Evolutionary conservation across 1,140 invertebrate genomes (phyloP).

Genomic region (Drosophila melanogaster): DNA sequence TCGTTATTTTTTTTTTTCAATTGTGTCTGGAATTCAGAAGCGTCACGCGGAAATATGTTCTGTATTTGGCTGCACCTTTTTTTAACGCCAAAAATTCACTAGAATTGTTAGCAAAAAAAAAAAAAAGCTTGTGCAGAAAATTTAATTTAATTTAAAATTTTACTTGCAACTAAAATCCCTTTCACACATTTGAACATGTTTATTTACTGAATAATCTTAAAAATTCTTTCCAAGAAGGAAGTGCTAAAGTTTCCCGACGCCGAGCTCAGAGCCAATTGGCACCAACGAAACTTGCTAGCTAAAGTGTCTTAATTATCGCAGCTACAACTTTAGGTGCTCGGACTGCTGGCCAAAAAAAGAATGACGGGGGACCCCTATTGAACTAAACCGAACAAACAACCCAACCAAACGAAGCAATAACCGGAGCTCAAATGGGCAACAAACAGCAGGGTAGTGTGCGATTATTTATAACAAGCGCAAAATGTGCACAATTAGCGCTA

Average conservation of each 20-base stretch:
- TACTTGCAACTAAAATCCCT: no score
- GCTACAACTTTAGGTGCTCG: slow-evolving; percentile 11
- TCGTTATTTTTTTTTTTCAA: background rate
- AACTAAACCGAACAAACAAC: slow-evolving; percentile 5
- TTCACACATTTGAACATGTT: background rate
- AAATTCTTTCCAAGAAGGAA: slow-evolving; percentile 2
- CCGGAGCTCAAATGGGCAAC: slow-evolving; percentile 13
- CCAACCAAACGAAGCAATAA: slow-evolving; percentile 11
- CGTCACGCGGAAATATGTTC: slow-evolving; percentile 16
- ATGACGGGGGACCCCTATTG: slow-evolving; percentile 13
- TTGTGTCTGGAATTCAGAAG: background rate
- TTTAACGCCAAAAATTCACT: background rate
- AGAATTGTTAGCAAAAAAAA: background rate
- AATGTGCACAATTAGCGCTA: slow-evolving; percentile 78
- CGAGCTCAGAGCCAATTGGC: slow-evolving; percentile 28
- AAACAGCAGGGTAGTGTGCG: slow-evolving; percentile 44
- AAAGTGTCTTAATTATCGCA: slow-evolving; percentile 56
- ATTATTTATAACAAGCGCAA: slow-evolving; percentile 78
- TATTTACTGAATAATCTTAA: background rate
- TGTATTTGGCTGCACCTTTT: background rate
- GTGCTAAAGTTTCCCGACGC: slow-evolving; percentile 33
- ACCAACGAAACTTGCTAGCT: slow-evolving; percentile 42
- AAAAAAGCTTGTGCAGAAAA: no score
- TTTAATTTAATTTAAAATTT: no score
- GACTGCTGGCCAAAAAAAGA: slow-evolving; percentile 43